Conservation (phyloP, 2,888 invertebrate genomes). For the Pollenia amentaria region DNA sequence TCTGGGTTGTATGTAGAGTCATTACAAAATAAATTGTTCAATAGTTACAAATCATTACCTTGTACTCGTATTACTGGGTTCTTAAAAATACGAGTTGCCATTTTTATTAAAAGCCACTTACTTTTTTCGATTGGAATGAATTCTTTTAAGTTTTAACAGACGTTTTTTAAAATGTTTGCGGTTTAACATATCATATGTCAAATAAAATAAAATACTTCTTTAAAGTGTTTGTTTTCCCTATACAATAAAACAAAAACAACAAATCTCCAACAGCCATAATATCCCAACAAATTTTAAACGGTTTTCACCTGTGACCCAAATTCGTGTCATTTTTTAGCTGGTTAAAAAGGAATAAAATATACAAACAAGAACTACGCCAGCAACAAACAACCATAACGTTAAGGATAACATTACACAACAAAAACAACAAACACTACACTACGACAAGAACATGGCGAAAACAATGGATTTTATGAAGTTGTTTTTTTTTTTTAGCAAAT, state of each 20-base stretch:
- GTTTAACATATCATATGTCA: neutral
- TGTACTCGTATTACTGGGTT: no score
- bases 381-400: constrained; percentile 20
- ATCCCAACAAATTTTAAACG: constrained; percentile 58
- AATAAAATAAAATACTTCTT: constrained; percentile 5
- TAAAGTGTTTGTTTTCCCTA: neutral
- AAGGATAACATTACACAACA: constrained; percentile 29
- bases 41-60: no score
- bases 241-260: neutral
- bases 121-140: no score
- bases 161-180: neutral
- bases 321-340: constrained; percentile 44
- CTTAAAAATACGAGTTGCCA: no score
- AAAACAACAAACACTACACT: constrained; percentile 18
- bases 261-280: neutral
- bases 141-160: no score
- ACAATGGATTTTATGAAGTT: constrained; percentile 73
- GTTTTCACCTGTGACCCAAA: constrained; percentile 72
- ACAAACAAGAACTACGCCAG: constrained; percentile 31
- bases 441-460: constrained; percentile 30
- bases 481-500: constrained; percentile 59
- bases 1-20: no score
- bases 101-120: no score
- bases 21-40: no score
- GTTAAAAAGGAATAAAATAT: constrained; percentile 59